phyloP scores from a whole-genome alignment of 2,113 vertebrate species.

The Brachionichthys hirsutus region DNA sequence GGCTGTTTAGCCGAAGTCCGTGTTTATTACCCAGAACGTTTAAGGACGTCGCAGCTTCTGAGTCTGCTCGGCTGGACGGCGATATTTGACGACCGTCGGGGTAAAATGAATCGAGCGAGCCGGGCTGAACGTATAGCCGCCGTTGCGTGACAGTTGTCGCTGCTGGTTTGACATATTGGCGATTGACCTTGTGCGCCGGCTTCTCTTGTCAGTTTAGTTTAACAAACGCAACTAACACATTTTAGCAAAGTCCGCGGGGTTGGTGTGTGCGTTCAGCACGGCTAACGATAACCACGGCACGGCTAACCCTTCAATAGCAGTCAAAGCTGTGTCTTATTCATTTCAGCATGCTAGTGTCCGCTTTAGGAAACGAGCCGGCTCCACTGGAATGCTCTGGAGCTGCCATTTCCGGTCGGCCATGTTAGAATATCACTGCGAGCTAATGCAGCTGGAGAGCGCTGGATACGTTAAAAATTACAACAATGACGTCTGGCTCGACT shows the following conservation, averaged over 20 bases:
- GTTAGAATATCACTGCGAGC: constrained; percentile 59
- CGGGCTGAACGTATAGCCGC: constrained; percentile 40
- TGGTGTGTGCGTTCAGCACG: rapidly evolving
- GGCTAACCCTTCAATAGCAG: neutral
- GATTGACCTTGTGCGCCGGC: constrained; percentile 75
- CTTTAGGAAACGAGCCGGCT: constrained; percentile 70
- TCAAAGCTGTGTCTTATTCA: constrained; percentile 5
- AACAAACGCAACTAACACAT: neutral
- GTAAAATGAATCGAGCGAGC: neutral
- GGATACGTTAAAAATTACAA: neutral
- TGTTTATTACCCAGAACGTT: neutral
- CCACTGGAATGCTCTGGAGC: constrained; percentile 75
- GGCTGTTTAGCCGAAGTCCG: neutral
- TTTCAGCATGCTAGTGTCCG: constrained; percentile 38
- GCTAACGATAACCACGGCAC: rapidly evolving
- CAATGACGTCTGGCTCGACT: neutral
- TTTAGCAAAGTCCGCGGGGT: rapidly evolving
- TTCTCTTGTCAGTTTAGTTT: constrained; percentile 42
- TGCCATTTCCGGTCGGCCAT: constrained; percentile 76
- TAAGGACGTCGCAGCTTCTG: neutral
- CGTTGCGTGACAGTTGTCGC: constrained; percentile 69
- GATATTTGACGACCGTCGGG: neutral
- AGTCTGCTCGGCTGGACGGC: too few species aligned
- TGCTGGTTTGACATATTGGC: constrained; percentile 68
- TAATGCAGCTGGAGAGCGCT: constrained; percentile 32